phyloP scores from a whole-genome alignment of 2,888 invertebrate genomes.

The Electrophaes corylata region DNA sequence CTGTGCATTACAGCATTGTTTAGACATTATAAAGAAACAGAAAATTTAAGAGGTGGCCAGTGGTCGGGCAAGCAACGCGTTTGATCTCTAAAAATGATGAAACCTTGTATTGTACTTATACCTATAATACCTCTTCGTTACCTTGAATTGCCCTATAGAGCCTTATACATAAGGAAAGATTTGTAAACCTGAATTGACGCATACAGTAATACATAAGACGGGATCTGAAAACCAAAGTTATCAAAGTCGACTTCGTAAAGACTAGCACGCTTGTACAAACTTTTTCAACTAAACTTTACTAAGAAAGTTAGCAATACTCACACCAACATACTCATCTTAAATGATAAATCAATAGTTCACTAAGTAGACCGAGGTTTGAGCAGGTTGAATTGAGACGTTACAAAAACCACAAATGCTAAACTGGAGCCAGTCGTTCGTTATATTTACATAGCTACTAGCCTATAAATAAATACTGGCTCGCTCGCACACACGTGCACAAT shows the following conservation, averaged over 20 bases:
- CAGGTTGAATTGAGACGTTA: constrained; percentile 77
- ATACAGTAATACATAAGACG: too few relatives aligned
- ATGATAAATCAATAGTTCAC: constrained; percentile 17
- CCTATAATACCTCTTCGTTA: too few relatives aligned
- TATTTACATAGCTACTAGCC: constrained; percentile 83
- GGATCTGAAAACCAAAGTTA: neutral
- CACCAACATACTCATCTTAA: neutral
- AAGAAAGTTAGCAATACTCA: neutral
- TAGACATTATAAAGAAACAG: too few relatives aligned
- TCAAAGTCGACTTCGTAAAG: neutral
- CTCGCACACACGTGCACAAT: constrained; percentile 81
- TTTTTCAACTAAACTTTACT: neutral
- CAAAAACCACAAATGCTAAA: constrained; percentile 74
- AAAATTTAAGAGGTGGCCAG: too few relatives aligned
- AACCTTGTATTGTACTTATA: too few relatives aligned
- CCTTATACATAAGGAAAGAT: too few relatives aligned
- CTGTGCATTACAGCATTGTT: too few relatives aligned
- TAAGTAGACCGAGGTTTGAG: constrained; percentile 38
- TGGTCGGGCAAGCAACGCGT: too few relatives aligned
- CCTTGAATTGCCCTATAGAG: too few relatives aligned
- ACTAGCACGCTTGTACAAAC: neutral
- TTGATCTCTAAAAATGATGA: too few relatives aligned
- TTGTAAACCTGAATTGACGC: too few relatives aligned
- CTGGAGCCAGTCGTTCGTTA: constrained; percentile 67
- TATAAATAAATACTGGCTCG: constrained; percentile 82